Conservation (phyloP, 1,140 invertebrate genomes). For the Whitmania pigra region DNA sequence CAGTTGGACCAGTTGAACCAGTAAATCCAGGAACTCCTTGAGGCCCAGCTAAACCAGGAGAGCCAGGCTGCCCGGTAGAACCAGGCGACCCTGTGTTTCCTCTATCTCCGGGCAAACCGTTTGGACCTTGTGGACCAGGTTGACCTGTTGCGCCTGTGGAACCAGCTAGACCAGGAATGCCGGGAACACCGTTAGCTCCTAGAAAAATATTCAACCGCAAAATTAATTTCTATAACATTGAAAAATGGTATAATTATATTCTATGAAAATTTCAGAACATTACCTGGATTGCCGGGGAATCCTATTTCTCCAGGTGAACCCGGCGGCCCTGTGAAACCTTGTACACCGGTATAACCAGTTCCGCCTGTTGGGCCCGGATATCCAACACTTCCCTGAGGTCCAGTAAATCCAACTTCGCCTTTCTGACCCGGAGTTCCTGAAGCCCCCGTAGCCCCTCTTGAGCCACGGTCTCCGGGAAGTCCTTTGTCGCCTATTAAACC, state of each 20-base stretch:
- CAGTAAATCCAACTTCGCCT: background rate
- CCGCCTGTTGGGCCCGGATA: conserved; percentile 10
- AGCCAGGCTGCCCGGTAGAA: background rate
- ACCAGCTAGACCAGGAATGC: conserved; percentile 3
- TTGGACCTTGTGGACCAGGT: background rate
- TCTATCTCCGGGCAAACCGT: background rate
- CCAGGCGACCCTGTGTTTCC: conserved; percentile 1
- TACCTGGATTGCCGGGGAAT: conserved; percentile 13
- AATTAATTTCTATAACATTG: no score
- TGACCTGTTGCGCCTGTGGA: background rate
- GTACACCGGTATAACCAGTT: conserved; percentile 1
- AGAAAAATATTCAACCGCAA: conserved; percentile 33
- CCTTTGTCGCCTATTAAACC: conserved; percentile 36
- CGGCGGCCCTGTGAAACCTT: background rate
- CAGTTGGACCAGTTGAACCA: background rate
- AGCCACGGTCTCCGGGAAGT: conserved; percentile 34
- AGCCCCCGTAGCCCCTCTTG: background rate
- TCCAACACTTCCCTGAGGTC: conserved; percentile 38
- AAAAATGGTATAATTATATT: no score
- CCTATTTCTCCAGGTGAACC: conserved; percentile 8
- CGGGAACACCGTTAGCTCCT: conserved; percentile 28
- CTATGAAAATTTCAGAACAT: no score
- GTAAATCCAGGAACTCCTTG: conserved; percentile 2
- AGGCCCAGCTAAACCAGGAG: conserved; percentile 7
- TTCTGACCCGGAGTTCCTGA: conserved; percentile 3